Conservation (phyloP, 2,797 vertebrate genomes). For the Phrynocephalus forsythii region DNA sequence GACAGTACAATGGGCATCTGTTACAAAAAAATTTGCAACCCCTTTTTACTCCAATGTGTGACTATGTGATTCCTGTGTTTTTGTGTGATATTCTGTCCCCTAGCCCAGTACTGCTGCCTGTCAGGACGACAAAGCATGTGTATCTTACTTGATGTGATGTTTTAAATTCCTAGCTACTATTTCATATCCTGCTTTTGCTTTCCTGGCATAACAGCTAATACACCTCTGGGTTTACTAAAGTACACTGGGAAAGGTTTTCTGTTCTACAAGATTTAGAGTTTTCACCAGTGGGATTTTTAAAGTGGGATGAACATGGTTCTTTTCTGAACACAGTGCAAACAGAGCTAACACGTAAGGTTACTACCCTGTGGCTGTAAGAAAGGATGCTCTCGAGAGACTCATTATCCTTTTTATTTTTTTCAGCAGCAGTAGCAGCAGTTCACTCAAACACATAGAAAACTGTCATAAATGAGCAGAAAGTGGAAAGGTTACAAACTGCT, state of each 20-base stretch:
- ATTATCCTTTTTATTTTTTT: background rate
- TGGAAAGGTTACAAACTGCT: background rate
- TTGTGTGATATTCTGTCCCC: no score
- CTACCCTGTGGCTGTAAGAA: background rate
- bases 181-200: conserved; percentile 5
- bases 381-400: background rate
- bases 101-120: no score
- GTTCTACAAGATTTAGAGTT: conserved; percentile 44
- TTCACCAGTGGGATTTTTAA: conserved; percentile 5
- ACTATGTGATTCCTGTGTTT: no score
- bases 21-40: no score
- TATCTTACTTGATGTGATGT: conserved; percentile 17
- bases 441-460: background rate
- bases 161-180: conserved; percentile 62
- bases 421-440: no score
- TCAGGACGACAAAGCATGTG: conserved; percentile 20
- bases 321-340: background rate
- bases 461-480: background rate
- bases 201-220: conserved; percentile 56
- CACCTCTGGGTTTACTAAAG: conserved; percentile 67
- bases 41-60: no score
- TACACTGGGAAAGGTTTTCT: conserved; percentile 50
- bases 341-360: conserved; percentile 2
- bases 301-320: background rate
- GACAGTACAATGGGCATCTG: no score